These are phyloP conservation scores for Druon quercuslanigerum DNA, from an alignment of 1,140 invertebrate genomes.

Conservation along the genomic window DNA sequence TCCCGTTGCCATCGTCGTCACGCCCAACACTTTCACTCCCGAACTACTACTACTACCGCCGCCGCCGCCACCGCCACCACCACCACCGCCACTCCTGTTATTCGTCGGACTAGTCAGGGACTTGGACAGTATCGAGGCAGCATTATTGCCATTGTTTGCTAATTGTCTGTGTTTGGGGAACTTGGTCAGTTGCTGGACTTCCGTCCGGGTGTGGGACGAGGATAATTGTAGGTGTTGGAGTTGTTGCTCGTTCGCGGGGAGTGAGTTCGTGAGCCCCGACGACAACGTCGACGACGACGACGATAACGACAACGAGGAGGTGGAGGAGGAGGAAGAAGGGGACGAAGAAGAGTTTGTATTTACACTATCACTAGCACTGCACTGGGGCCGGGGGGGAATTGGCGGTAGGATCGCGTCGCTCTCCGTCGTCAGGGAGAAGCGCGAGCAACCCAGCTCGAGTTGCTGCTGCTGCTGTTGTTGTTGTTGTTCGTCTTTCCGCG, in stretches of 20 bases:
- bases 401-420: slow-evolving; percentile 47
- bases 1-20: slow-evolving; percentile 36
- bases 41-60: slow-evolving; percentile 46
- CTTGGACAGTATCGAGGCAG: slow-evolving; percentile 70
- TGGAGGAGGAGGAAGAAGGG: slow-evolving; percentile 31
- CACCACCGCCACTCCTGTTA: slow-evolving; percentile 59
- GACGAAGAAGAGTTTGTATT: slow-evolving; percentile 52
- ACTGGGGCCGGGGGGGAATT: slow-evolving; percentile 59
- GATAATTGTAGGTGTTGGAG: slow-evolving; percentile 48
- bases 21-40: slow-evolving; percentile 57
- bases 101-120: slow-evolving; percentile 72
- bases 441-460: slow-evolving; percentile 66
- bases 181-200: slow-evolving; percentile 56
- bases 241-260: slow-evolving; percentile 48
- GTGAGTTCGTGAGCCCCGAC: slow-evolving; percentile 23
- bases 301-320: slow-evolving; percentile 32
- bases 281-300: slow-evolving; percentile 38
- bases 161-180: slow-evolving; percentile 64
- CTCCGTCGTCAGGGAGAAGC: slow-evolving; percentile 62
- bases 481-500: slow-evolving; percentile 61
- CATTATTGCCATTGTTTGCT: slow-evolving; percentile 58
- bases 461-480: neutral
- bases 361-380: slow-evolving; percentile 69
- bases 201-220: slow-evolving; percentile 49
- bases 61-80: too few relatives aligned